A percentile compares a stretch with the other conserved stretches of the same genome.
Conservation (phyloP, 2,797 vertebrate genomes). For the Mionectes olivaceus region DNA sequence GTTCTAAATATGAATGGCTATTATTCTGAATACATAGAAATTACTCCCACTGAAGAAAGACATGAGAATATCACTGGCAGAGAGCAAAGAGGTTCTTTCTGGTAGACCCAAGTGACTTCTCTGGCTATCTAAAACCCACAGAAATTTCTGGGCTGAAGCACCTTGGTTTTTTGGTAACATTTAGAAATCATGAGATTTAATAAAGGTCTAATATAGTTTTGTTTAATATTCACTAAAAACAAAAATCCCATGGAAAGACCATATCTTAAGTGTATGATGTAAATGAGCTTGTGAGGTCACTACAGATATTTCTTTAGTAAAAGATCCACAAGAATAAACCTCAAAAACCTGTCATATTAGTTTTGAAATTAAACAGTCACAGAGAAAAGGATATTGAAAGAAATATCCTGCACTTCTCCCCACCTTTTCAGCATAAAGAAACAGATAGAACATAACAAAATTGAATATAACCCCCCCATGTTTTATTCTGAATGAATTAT, state of each 20-base stretch:
- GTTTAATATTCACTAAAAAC: not conserved
- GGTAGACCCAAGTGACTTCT: not conserved
- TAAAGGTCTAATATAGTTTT: not conserved
- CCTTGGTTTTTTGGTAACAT: not conserved
- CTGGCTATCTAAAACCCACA: not conserved
- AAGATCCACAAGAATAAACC: not conserved
- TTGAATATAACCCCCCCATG: rapidly evolving
- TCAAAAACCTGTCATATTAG: rapidly evolving
- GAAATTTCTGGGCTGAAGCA: not conserved
- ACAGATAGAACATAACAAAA: not conserved
- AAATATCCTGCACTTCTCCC: not conserved
- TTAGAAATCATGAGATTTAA: not conserved
- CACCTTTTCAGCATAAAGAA: not conserved
- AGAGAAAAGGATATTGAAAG: not conserved
- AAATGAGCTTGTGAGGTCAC: not conserved
- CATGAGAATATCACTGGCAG: not conserved
- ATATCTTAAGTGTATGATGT: not conserved
- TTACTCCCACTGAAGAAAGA: not conserved
- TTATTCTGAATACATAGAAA: not conserved
- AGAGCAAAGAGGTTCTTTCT: not conserved
- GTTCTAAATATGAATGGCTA: not conserved
- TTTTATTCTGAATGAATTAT: not conserved
- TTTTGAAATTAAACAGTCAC: not conserved
- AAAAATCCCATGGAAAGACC: not conserved
- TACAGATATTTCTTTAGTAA: not conserved